Evolutionary conservation across 2,113 vertebrate species (phyloP), one percentile per base, ranked within the genome.

Genomic region (Noturus placidus): DNA sequence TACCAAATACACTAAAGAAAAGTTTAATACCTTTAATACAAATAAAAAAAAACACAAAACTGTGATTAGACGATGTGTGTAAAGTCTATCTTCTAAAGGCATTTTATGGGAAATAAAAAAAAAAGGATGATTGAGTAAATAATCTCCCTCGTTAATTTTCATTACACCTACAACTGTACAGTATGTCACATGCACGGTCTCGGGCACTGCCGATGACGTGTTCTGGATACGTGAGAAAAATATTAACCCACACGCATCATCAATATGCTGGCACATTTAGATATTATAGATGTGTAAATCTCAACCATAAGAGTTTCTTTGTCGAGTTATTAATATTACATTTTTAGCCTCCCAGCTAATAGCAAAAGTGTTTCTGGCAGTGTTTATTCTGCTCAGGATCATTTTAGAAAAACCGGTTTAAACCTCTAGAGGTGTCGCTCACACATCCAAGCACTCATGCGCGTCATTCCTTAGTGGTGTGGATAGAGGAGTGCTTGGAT

Each of bases 391-490:
- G 6, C 74, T 86, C n/a, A 33, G 42, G 17, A 52, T 15, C 33
- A 56, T 56, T 13, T 25, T n/a, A 20, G 20, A 65, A 38, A 7
- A 69, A 67, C 8, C 8, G 38, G 38, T 38, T 70, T 30, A 83
- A 54, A 79, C 9, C 33, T 81, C 33, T 33, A 33, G 70, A 38
- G 76, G 79, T 72, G 54, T 56, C 38, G 33, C 52, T 81, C 65
- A 76, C 65, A 76, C 57, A 54, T 8, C 42, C 10, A 72, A 87
- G 50, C 59, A 52, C 59, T 81, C 46, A 70, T 74, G 76, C 15
- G 72, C 38, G 38, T 72, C 46, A 9, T 79, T 72, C 59, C 63
- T 56, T 38, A 59, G 81, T n/a, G 69, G 42, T 13, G 78, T 69
- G 1, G 50, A 82, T 54, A 0, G 46, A 77, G 67, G 86, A 15